phyloP scores from a whole-genome alignment of 2,797 vertebrate species.

The Anas bernieri region DNA sequence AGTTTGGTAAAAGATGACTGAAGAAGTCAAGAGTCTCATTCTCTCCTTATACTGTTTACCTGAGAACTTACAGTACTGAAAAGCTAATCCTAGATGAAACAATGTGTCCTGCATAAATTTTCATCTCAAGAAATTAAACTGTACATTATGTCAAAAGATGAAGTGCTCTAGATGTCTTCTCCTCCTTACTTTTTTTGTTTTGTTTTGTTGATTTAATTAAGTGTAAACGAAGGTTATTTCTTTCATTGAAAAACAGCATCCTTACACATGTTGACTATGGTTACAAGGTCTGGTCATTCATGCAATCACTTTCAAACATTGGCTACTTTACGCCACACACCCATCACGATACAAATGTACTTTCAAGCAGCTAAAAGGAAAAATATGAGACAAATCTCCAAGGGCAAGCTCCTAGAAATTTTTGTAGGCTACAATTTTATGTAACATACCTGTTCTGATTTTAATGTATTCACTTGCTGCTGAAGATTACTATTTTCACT shows the following conservation, averaged over 20 bases:
- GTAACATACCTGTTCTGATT: conserved; percentile 77
- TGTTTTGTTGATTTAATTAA: background rate
- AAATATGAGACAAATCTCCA: background rate
- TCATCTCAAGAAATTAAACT: background rate
- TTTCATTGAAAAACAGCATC: background rate
- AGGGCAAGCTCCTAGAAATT: background rate
- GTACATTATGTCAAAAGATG: background rate
- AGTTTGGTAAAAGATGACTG: background rate
- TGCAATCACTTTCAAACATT: background rate
- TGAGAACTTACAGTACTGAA: background rate
- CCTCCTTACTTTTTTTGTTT: background rate
- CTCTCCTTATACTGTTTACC: background rate
- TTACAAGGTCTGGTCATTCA: background rate
- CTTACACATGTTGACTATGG: rapidly evolving
- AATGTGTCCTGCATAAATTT: background rate
- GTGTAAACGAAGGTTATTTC: background rate
- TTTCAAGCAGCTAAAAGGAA: background rate
- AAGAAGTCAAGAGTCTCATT: background rate
- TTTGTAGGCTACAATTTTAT: background rate
- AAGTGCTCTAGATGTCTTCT: background rate
- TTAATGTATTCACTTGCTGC: conserved; percentile 80
- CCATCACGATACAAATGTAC: rapidly evolving
- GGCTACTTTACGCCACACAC: background rate
- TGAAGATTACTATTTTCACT: conserved; percentile 80
- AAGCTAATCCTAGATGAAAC: background rate